Evolutionary conservation across 2,797 vertebrate species (phyloP).

Genomic region (Anas georgica): DNA sequence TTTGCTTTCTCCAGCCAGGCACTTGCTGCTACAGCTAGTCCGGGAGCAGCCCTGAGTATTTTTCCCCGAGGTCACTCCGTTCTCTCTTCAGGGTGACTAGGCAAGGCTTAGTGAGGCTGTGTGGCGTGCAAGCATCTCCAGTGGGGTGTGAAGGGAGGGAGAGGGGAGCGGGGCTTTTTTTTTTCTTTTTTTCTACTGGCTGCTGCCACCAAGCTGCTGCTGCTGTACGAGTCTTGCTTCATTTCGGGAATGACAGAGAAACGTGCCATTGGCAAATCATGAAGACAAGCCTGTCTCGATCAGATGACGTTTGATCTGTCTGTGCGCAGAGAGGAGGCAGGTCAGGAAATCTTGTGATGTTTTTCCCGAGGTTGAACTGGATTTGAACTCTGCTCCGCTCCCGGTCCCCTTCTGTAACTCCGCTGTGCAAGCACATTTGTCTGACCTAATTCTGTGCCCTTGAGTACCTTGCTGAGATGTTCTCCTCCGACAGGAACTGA

Average conservation of each 20-base stretch:
- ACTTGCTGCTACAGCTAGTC: neutral
- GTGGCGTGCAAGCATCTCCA: neutral
- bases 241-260: neutral
- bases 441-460: constrained; percentile 31
- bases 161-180: rapidly evolving
- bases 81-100: neutral
- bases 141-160: neutral
- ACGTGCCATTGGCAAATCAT: neutral
- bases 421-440: neutral
- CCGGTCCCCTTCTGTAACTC: neutral
- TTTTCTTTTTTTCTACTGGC: neutral
- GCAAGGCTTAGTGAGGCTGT: neutral
- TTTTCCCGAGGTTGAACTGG: neutral
- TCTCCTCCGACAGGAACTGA: neutral
- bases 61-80: rapidly evolving
- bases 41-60: neutral
- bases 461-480: constrained; percentile 1
- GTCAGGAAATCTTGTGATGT: neutral
- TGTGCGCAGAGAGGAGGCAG: neutral
- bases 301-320: neutral
- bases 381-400: constrained; percentile 40
- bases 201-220: neutral
- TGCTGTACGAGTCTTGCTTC: rapidly evolving
- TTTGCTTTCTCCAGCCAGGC: neutral
- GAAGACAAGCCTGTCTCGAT: neutral